These are phyloP conservation scores for Corythoichthys intestinalis DNA, from an alignment of 2,113 vertebrate species.

Conservation along the genomic window DNA sequence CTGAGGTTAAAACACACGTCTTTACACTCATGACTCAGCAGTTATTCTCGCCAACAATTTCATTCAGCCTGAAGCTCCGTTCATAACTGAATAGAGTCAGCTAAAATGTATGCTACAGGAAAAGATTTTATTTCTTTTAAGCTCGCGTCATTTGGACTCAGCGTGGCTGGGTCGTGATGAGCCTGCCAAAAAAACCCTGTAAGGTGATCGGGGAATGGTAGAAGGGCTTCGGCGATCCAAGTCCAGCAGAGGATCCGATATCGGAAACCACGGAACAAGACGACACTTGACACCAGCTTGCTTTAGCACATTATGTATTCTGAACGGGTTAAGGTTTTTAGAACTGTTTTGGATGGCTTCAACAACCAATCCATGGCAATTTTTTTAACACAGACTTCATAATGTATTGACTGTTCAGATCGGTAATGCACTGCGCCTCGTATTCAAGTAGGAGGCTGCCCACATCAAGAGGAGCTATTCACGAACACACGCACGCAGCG, in stretches of 20 bases:
- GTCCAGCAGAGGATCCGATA: conserved; percentile 60
- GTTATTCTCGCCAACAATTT: conserved; percentile 3
- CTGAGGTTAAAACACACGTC: conserved; percentile 1
- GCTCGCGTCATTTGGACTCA: background rate
- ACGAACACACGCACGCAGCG: no score
- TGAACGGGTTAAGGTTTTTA: background rate
- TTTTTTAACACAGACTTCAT: no score
- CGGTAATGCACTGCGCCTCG: no score
- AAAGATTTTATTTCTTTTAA: background rate
- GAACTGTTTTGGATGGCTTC: background rate
- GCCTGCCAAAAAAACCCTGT: no score
- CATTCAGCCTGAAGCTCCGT: background rate
- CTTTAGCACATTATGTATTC: conserved; percentile 5
- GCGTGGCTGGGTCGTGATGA: background rate
- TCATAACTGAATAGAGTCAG: background rate
- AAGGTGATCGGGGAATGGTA: background rate
- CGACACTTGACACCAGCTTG: conserved; percentile 51
- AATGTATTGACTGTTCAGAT: no score
- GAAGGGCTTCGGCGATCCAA: background rate
- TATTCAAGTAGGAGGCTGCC: no score
- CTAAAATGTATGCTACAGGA: background rate
- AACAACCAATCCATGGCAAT: no score
- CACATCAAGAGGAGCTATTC: no score
- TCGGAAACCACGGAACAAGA: conserved; percentile 64
- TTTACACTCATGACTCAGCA: conserved; percentile 32